These are phyloP conservation scores for Pogonocichla stellata DNA, from an alignment of 2,113 vertebrate genomes.

Conservation along the genomic window DNA sequence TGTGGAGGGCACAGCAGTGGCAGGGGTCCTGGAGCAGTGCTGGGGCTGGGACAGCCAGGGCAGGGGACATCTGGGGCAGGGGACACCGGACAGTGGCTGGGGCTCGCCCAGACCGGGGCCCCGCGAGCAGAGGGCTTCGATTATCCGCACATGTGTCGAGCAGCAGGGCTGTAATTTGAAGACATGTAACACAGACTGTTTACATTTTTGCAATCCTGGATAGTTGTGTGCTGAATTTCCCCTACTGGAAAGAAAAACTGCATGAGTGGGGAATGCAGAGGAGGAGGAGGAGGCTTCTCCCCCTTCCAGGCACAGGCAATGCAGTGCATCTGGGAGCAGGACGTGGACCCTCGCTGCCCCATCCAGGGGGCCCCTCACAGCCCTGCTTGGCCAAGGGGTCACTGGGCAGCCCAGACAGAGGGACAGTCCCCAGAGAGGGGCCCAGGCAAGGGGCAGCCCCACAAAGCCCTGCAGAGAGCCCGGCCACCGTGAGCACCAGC, in stretches of 20 bases:
- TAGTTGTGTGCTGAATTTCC: constrained; percentile 46
- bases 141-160: constrained; percentile 43
- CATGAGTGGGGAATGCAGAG: constrained; percentile 26
- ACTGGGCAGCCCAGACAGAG: rapidly evolving
- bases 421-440: not conserved
- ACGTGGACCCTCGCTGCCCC: rapidly evolving
- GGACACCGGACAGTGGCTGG: not conserved
- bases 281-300: constrained; percentile 31
- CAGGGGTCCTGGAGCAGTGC: rapidly evolving
- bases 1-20: rapidly evolving
- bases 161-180: constrained; percentile 57
- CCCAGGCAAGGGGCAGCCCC: not conserved
- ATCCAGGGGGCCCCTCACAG: rapidly evolving
- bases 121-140: not conserved
- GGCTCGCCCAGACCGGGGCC: rapidly evolving
- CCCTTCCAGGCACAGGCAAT: not conserved
- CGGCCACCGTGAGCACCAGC: rapidly evolving
- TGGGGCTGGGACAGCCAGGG: not conserved
- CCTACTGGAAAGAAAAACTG: constrained; percentile 59
- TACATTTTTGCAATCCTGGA: constrained; percentile 57
- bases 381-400: not conserved
- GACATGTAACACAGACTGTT: constrained; percentile 52
- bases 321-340: not conserved
- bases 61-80: not conserved
- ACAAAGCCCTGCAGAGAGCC: not conserved